Base-by-base conservation (phyloP, 2,888 invertebrate species). In the Eupeodes latifasciatus region DNA sequence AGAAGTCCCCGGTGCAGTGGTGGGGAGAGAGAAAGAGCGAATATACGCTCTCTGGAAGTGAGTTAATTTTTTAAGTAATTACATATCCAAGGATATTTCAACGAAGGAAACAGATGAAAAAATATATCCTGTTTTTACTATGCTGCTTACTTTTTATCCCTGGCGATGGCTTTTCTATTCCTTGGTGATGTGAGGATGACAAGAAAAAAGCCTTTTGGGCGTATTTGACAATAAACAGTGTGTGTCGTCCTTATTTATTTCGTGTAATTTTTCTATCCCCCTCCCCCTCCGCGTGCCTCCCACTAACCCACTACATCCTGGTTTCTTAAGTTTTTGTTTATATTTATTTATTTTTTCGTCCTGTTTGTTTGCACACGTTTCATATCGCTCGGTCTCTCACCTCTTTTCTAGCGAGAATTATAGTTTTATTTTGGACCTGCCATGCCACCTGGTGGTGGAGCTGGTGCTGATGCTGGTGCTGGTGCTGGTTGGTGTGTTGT, bases 61-160 rank as follows among this genome's bases (percentile, higher is more conserved):
- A 87, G 83, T 87, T 87, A 87, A 87, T 87, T 87, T 87, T 87
- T 87, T 87, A 83, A 87, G 87, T 87, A 87, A 87, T 87, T 87
- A 87, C 87, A 80, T 74, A 87, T 55, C 83, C 80, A 80, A 83
- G 87, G 76, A 79, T 79, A 82, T 79, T 67, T 55, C 44, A 61
- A 71, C 69, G 7, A 34, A 66, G n/a, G 36, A 61, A 10, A 61
- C n/a, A 61, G 40, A 62, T 62, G 40, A 62, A 62, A 62, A 62
- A 62, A 62, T 62, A 62, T 62, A 62, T 19, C 62, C 66, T 78
- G 53, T 67, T 61, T 40, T 40, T 40, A 19, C 19, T 67, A 66
- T 71, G 16, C 51, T 40, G 6, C n/a, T 16, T 4, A 51, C 2
- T 1, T 72, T 40, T 27, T 16, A 34, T 55, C 16, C 40, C 36